Base-by-base conservation (phyloP, 2,113 vertebrate species). In the Trematocara zebra region DNA sequence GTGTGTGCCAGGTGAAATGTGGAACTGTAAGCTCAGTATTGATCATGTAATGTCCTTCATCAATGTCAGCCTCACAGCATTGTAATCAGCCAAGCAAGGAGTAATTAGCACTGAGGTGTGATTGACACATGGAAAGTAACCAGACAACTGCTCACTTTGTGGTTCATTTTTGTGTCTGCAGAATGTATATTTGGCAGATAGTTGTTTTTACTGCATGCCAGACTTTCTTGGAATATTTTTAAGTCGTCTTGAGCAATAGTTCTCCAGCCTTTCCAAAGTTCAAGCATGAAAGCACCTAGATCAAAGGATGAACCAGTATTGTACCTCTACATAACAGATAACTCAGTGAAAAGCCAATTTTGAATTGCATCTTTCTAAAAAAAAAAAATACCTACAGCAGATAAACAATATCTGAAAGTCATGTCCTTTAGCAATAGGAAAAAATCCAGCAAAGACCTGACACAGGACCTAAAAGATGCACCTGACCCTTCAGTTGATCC, bases 41-140 rank as follows among this genome's bases (percentile, higher is more conserved):
- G 44, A 78, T 87, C 69, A 59, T 52, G 76, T 78, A 20, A 40
- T 11, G 47, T 51, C 88, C 84, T 90, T 86, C 85, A 80, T 86
- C 40, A 67, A 57, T 87, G 64, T 56, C 53, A n/a, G 52, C 74
- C 81, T 35, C 11, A 23, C 18, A 10, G 85, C 51, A 8, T 37
- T 6, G 5, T 64, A 87, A 88, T 83, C 56, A 86, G 44, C 78
- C 83, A 78, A 59, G 81, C 83, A 88, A 89, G 82, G 87, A 33
- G 86, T 81, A 56, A 85, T 88, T 72, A 52, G n/a, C 83, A 86
- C 88, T 72, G 69, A 89, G 84, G 79, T 82, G 80, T 54, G 84
- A 88, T 12, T 80, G 80, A 90, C 17, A 86, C 11, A 17, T 72
- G 54, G 49, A 40, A 17, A 6, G 26, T 59, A 57, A 83, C 83